Percentiles rank a stretch among this genome's conserved stretches.
Evolutionary conservation across 2,888 invertebrate genomes (phyloP).

Genomic region (Lasioglossum pauxillum): DNA sequence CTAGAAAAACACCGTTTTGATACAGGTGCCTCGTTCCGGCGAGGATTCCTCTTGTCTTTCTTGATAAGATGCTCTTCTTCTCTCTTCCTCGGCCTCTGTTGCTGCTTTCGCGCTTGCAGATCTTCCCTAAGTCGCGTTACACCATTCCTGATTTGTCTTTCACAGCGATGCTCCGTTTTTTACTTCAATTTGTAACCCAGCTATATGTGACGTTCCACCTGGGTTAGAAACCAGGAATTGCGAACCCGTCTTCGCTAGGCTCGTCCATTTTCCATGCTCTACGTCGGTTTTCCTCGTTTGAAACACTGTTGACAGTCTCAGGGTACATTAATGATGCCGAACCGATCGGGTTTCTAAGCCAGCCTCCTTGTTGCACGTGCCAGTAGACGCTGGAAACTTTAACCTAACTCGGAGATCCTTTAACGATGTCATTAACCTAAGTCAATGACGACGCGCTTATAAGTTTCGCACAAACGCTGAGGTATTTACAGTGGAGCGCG

Average conservation of each 20-base stretch:
- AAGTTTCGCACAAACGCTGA: background rate
- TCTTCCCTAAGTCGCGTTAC: background rate
- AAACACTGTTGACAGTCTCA: background rate
- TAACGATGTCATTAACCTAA: slow-evolving; percentile 2
- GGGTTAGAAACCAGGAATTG: background rate
- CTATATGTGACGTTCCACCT: background rate
- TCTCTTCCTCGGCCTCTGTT: background rate
- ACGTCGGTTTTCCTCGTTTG: background rate
- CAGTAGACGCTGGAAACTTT: background rate
- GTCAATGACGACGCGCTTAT: slow-evolving; percentile 1
- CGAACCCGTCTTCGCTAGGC: background rate
- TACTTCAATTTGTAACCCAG: background rate
- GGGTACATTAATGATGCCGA: background rate
- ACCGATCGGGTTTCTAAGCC: background rate
- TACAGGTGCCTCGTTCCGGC: slow-evolving; percentile 1
- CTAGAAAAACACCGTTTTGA: slow-evolving; percentile 3
- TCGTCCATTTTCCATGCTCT: background rate
- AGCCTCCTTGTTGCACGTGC: background rate
- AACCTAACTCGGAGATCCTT: background rate
- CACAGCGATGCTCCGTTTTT: background rate
- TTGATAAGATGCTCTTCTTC: background rate
- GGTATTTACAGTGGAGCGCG: background rate
- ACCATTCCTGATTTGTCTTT: background rate
- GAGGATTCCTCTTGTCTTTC: background rate
- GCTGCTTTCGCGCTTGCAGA: background rate